Base-by-base conservation (phyloP, 2,113 vertebrate species). In the Dasypus novemcinctus region DNA sequence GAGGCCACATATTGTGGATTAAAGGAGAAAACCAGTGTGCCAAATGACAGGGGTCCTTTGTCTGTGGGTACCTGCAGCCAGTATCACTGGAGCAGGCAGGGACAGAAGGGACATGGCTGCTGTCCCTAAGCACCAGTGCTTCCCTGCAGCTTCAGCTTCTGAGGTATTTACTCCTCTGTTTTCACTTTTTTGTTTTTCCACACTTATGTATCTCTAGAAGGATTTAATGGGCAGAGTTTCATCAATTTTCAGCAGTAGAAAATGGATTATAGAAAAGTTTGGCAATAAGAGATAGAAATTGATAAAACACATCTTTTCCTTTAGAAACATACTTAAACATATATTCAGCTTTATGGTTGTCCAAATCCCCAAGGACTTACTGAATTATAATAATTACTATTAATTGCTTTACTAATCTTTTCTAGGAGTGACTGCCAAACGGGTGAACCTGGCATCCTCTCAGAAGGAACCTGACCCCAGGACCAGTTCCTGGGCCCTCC, bases 1-100 rank as follows among this genome's bases (percentile, higher is more conserved):
- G 41, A 76, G 46, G 78, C n/a, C 83, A 23, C 36, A 27, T 21
- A 33, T 21, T 29, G 3, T 25, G 10, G 17, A 18, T 4, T 7
- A 6, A 38, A 61, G 41, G 74, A 72, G 72, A 71, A 78, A 52
- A 61, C 2, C 46, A 57, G 15, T 13, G 33, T 33, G 54, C 38
- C 64, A 27, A 18, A 33, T 52, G 11, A 21, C 13, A 69, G 27
- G 43, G 49, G n/a, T 31, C 46, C 15, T 6, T 66, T 7, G n/a
- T 83, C 36, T 7, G 21, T 9, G 20, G 68, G 43, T 0, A 0
- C 12, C 36, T 5, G 0, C 9, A 15, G 23, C 41, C 6, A 14
- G n/a, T 14, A 3, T 43, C 27, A 46, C 33, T 9, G 21, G 31
- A 20, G 7, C 38, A 20, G 14, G 52, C 15, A 27, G 79, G n/a